Percentiles rank a stretch among this genome's conserved stretches.
Conservation (phyloP, 2,797 vertebrate species). For the Hipposideros larvatus region DNA sequence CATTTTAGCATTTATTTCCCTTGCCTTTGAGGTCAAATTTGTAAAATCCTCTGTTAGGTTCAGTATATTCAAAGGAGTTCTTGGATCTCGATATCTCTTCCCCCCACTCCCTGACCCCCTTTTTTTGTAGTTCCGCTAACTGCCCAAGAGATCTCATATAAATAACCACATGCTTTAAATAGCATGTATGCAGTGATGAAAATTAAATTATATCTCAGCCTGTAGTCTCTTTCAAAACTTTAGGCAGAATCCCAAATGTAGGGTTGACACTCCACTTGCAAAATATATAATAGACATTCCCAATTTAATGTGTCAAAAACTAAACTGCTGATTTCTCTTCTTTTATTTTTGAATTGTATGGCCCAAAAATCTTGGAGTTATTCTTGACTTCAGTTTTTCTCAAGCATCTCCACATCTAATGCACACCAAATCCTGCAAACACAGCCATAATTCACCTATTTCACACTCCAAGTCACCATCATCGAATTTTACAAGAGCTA, state of each 20-base stretch:
- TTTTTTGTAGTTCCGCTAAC: background rate
- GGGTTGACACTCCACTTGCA: background rate
- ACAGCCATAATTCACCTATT: too few species aligned
- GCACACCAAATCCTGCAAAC: background rate
- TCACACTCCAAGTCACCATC: background rate
- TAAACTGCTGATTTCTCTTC: background rate
- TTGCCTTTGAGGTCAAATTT: too few species aligned
- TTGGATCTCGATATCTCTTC: background rate
- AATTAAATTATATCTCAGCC: background rate
- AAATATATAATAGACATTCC: background rate
- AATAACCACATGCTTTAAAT: background rate
- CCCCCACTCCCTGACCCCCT: too few species aligned
- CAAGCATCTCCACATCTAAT: too few species aligned
- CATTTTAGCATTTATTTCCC: too few species aligned
- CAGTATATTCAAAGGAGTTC: background rate
- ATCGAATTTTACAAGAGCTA: background rate
- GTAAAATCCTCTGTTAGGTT: too few species aligned
- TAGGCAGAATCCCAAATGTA: background rate
- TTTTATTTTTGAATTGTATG: background rate
- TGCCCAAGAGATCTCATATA: background rate
- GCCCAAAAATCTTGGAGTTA: background rate
- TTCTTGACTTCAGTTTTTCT: background rate
- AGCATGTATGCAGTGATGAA: background rate
- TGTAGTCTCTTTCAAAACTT: background rate
- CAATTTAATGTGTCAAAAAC: background rate